Base-by-base conservation (phyloP, 2,888 invertebrate genomes). In the Troides aeacus region DNA sequence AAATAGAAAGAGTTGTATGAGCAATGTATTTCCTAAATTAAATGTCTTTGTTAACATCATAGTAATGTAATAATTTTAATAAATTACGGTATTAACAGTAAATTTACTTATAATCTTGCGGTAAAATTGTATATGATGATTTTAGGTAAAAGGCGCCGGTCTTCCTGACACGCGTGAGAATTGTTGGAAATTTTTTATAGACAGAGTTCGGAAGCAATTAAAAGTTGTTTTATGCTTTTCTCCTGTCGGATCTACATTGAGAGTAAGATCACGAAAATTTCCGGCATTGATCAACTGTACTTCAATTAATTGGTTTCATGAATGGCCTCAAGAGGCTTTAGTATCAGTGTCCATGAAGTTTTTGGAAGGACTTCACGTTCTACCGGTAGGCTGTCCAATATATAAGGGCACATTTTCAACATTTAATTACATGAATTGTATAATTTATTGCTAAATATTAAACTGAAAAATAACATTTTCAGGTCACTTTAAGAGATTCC, bases 121-220 rank as follows among this genome's bases (percentile, higher is more conserved):
- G 39, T 39, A 39, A 39, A 39, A 39, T 39, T 39, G 10, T 10
- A 50, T 17, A 5, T 50, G 2, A 5, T 50, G 17, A 57, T 21
- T 39, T 30, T 24, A 94, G 94, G 95, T 96, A 0, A 97, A 96
- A 93, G 96, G 97, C 42, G 96, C 97, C 36, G 99, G 99, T 30
- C 90, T 98, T 79, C 94, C 97, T 62, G 99, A 99, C 84, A 97
- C 98, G 0, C 94, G 98, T 75, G 99, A 99, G 91, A 98, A 97
- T 81, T 99, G 99, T 86, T 99, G 99, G 99, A 97, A 97, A 88
- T 99, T 98, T 89, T 99, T 99, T 88, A 97, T 99, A 79, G 98
- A 99, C 83, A 94, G 98, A 81, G 99, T 99, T 30, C 94, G 98
- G 68, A 95, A 96, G 74, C 98, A 97, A 84, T 86, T 97, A 46